Base-by-base conservation (phyloP, 1,140 invertebrate genomes). In the Varroa destructor region DNA sequence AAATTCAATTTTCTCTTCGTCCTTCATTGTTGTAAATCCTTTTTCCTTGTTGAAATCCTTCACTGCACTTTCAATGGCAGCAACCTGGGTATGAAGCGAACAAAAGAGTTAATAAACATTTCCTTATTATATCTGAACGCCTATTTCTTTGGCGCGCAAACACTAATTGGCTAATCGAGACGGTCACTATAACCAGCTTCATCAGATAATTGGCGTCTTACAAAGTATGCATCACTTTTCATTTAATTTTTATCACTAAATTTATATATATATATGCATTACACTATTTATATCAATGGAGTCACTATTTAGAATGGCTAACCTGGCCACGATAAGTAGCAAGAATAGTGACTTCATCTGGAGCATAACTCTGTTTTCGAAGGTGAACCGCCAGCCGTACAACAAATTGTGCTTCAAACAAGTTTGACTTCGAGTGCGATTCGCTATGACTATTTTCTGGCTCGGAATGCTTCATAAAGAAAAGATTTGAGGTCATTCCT, bases 271-370 rank as follows among this genome's bases (percentile, higher is more conserved):
- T 25, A 25, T 25, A 25, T 25, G 25, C 25, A 25, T 25, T 25
- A 8, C 46, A 51, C 46, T 51, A 8, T 51, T 8, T 3, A 51
- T 51, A 51, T 5, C 46, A 51, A 51, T 51, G 46, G 46, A 51
- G 46, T 8, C 8, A 51, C 46, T 51, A 51, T 51, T 51, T 8
- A 25, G 25, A 25, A 12, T 42, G 3, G 6, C 57, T 3, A 43
- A 81, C 73, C 74, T 82, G 87, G 1, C 84, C 86, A 40, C 82
- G 82, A 76, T 89, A 88, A 0, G 86, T 84, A 0, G 85, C 81
- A 1, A 89, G 78, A 64, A 88, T 83, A 0, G 87, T 88, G 64
- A 89, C 84, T 56, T 87, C 81, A 36, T 81, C 77, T 0, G 82
- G 74, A 1, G 78, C 51, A 74, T 87, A 86, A 3, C 83, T 84